Evolutionary conservation across 2,888 invertebrate genomes (phyloP), one percentile per base, ranked within the genome.

Genomic region (Melanostoma scalare): DNA sequence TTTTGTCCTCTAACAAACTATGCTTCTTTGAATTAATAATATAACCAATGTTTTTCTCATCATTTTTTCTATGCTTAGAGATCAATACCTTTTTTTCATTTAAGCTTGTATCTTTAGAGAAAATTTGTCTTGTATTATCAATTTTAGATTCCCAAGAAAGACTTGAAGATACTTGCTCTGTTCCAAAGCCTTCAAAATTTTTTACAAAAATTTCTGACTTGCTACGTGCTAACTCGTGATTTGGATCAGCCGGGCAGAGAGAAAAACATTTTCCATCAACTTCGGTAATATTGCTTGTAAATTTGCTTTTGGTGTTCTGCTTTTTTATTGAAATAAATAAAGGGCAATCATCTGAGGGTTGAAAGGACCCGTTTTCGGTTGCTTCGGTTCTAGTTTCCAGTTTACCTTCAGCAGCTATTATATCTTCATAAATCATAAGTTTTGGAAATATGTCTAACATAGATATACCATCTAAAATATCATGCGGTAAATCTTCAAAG

Each of bases 391-490:
- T 88, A 4, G 88, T 87, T 65, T 94, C 94, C 80, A 92, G 93
- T 88, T 94, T 94, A 72, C 94, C 92, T 88, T 95, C 95, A 89
- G 94, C 92, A 8, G 92, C 92, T 72, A 93, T 91, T 71, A 95
- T 90, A 89, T 95, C 95, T 88, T 95, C 95, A 87, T 94, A 95
- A 58, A 93, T 94, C 93, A 94, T 93, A 75, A 93, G 90, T 88
- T 94, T 94, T 10, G 95, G 95, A 87, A 96, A 96, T 87, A 96
- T 96, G 88, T 96, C 96, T 91, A 96, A 95, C 94, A 96, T 95
- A 2, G 96, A 96, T 88, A 96, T 96, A 6, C 96, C 96, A 89
- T 96, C 96, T 35, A 96, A 91, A 68, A 96, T 92, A 89, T 96
- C 96, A 87, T 96, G 96, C 35, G 96, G 96, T 35, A 96, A 91